These are phyloP conservation scores for Paralichthys olivaceus DNA, from an alignment of 2,113 vertebrate species.

Conservation along the genomic window DNA sequence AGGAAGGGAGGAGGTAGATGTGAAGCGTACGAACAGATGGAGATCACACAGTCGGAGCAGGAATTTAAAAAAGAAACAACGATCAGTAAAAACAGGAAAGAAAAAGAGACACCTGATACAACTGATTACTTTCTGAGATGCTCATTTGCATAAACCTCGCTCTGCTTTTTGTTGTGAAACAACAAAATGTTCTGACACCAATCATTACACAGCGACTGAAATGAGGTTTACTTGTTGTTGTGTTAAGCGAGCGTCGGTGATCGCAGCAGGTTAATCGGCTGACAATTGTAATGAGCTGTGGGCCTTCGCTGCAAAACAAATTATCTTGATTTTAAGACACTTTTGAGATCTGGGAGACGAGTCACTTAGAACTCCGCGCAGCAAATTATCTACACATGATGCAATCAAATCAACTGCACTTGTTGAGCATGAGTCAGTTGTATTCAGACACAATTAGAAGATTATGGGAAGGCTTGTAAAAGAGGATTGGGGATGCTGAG, in stretches of 20 bases:
- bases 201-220: not conserved
- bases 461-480: not conserved
- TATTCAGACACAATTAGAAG: not conserved
- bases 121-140: slow-evolving; percentile 1
- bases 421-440: not conserved
- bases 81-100: not conserved
- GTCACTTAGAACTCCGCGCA: not conserved
- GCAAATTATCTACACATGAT: not conserved
- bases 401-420: not conserved
- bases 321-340: not conserved
- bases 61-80: not conserved
- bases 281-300: too few species aligned
- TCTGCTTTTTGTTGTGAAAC: not conserved
- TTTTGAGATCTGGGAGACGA: not conserved
- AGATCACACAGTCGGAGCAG: slow-evolving; percentile 32
- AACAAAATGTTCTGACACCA: not conserved
- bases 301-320: not conserved
- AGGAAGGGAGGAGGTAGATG: slow-evolving; percentile 28
- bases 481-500: too few species aligned
- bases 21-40: slow-evolving; percentile 38
- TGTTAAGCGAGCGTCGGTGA: not conserved
- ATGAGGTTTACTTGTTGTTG: slow-evolving; percentile 1
- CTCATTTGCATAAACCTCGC: slow-evolving; percentile 1
- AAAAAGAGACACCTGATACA: not conserved
- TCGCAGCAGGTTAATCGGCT: too few species aligned